A percentile compares a stretch with the other conserved stretches of the same genome.
Conservation (phyloP, 2,113 vertebrate species). For the Mesocricetus auratus region DNA sequence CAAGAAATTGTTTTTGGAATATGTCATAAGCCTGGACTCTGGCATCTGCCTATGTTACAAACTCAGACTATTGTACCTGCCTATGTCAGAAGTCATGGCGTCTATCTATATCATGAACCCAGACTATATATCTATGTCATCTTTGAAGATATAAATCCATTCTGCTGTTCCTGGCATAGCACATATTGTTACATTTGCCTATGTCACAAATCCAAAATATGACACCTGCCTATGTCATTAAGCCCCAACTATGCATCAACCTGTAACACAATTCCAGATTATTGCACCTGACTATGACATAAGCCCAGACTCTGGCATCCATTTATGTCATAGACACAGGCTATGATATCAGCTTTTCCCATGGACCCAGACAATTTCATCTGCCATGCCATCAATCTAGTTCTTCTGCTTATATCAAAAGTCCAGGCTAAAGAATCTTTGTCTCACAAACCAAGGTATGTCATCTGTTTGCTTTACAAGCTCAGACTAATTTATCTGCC, state of each 20-base stretch:
- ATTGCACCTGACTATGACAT: too few relatives aligned
- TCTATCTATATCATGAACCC: not conserved
- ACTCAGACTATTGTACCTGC: not conserved
- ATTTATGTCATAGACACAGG: not conserved
- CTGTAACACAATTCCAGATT: too few relatives aligned
- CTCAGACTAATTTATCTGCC: not conserved
- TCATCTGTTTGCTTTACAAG: not conserved
- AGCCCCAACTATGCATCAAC: too few relatives aligned
- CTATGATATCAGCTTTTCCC: not conserved
- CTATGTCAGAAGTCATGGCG: not conserved
- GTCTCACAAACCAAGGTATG: not conserved
- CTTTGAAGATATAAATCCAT: not conserved
- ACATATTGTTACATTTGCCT: not conserved
- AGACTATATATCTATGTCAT: not conserved
- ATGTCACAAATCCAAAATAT: not conserved
- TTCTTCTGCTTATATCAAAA: not conserved
- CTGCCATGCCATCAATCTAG: not conserved
- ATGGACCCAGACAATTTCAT: not conserved
- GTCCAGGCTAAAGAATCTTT: not conserved
- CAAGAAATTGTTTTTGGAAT: not conserved
- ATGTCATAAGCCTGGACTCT: not conserved
- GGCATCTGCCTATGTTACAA: not conserved
- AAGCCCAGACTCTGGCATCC: not conserved
- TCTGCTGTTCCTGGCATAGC: not conserved
- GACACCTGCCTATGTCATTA: not conserved